Conservation (phyloP, 1,140 invertebrate species). For the Drosophila subpulchrella region DNA sequence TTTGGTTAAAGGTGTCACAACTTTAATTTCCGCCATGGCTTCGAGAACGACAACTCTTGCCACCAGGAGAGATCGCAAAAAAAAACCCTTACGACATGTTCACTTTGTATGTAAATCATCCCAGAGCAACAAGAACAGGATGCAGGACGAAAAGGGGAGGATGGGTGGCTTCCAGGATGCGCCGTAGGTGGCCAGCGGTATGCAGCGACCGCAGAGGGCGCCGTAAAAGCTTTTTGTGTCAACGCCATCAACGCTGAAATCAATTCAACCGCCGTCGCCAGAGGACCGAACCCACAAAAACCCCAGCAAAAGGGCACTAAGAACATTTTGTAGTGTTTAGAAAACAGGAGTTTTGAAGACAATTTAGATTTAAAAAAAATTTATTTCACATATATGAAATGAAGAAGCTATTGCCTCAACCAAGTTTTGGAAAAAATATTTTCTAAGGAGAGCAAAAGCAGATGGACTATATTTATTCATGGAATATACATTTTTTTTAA, state of each 20-base stretch:
- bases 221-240: conserved; percentile 83
- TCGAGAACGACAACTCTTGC: conserved; percentile 29
- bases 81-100: conserved; percentile 64
- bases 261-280: conserved; percentile 75
- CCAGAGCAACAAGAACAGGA: conserved; percentile 57
- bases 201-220: conserved; percentile 78
- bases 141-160: conserved; percentile 37
- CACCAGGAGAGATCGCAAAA: conserved; percentile 34
- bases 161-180: conserved; percentile 54
- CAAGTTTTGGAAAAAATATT: too few species aligned
- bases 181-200: conserved; percentile 79
- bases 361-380: too few species aligned
- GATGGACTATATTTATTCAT: too few species aligned
- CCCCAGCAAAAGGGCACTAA: conserved; percentile 8
- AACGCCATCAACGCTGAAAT: conserved; percentile 83
- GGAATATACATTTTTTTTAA: too few species aligned
- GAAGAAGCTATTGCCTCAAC: too few species aligned
- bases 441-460: too few species aligned
- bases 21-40: conserved; percentile 77
- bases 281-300: conserved; percentile 28
- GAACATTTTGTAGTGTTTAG: background rate
- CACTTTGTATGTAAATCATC: conserved; percentile 83
- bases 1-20: conserved; percentile 77
- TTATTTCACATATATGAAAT: too few species aligned
- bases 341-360: too few species aligned